Evolutionary conservation across 2,113 vertebrate genomes (phyloP).

Genomic region (Cryptomyrus ogoouensis): DNA sequence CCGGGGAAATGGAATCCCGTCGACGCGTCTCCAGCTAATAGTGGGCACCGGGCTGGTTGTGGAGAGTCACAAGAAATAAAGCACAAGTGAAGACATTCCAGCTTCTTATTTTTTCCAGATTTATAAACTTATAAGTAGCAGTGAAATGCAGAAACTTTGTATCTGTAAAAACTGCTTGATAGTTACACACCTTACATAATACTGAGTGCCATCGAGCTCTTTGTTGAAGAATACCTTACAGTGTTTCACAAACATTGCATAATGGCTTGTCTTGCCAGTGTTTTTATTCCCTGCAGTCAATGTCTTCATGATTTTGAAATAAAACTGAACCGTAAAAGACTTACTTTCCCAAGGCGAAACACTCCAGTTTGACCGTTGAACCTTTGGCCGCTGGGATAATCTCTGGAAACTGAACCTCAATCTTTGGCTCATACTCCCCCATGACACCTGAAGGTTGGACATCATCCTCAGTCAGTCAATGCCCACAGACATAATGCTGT

Average conservation of each 20-base stretch:
- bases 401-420: slow-evolving; percentile 97
- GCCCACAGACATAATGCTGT: not conserved
- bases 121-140: not conserved
- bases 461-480: not conserved
- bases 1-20: slow-evolving; percentile 73
- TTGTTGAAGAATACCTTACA: not conserved
- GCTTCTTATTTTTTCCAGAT: not conserved
- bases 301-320: not conserved
- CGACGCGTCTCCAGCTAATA: slow-evolving; percentile 80
- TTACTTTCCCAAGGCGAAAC: slow-evolving; percentile 98
- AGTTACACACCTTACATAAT: not conserved
- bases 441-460: slow-evolving; percentile 76
- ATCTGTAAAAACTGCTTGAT: not conserved
- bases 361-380: slow-evolving; percentile 85
- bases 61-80: not conserved
- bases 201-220: not conserved
- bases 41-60: slow-evolving; percentile 77
- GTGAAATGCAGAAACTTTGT: not conserved
- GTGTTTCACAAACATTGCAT: not conserved
- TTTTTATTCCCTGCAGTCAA: not conserved
- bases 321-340: slow-evolving; percentile 40
- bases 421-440: slow-evolving; percentile 99
- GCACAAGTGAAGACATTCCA: not conserved
- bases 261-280: not conserved
- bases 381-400: slow-evolving; percentile 80